Conservation (phyloP, 2,888 invertebrate species). For the Junonia oenone region DNA sequence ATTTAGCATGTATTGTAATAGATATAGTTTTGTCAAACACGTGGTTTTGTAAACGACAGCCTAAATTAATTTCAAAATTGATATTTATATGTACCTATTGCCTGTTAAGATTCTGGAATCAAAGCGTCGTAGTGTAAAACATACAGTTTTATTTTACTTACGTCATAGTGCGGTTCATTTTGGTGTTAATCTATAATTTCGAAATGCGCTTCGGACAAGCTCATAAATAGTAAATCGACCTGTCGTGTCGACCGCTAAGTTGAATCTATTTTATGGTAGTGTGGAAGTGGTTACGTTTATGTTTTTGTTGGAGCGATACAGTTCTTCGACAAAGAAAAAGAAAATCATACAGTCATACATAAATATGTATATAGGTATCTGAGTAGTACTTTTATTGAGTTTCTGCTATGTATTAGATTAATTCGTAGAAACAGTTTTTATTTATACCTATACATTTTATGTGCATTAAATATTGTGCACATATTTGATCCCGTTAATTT, state of each 20-base stretch:
- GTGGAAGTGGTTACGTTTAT: not conserved
- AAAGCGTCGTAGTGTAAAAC: too few species aligned
- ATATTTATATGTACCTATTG: too few species aligned
- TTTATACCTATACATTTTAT: not conserved
- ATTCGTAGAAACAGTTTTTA: not conserved
- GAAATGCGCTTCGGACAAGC: not conserved
- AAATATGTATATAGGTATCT: too few species aligned
- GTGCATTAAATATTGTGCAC: not conserved
- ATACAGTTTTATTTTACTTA: not conserved
- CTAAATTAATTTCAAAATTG: too few species aligned
- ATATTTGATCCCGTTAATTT: not conserved
- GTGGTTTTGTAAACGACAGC: too few species aligned
- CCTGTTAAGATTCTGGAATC: too few species aligned
- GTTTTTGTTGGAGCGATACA: not conserved
- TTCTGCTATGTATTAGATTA: too few species aligned
- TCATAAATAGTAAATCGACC: not conserved
- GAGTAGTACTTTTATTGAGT: too few species aligned
- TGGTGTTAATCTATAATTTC: not conserved
- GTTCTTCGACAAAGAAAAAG: too few species aligned
- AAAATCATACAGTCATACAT: too few species aligned
- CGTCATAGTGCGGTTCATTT: not conserved
- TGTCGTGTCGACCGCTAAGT: not conserved
- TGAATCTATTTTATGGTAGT: not conserved
- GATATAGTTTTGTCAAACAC: not conserved
- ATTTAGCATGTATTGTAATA: not conserved